Evolutionary conservation across 2,888 invertebrate species (phyloP).

Genomic region (Eristalis arbustorum): DNA sequence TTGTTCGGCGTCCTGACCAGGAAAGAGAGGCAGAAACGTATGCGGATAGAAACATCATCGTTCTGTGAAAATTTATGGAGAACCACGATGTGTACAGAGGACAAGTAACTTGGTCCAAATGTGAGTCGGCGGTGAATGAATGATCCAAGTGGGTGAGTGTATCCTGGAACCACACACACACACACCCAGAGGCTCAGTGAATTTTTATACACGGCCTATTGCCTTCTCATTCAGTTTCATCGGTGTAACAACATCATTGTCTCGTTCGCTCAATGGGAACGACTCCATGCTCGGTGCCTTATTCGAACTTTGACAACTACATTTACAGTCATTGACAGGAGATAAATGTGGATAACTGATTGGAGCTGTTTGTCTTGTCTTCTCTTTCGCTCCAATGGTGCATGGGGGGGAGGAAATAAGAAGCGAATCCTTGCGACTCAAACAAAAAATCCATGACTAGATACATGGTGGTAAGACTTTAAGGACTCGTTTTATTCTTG

Average conservation of each 20-base stretch:
- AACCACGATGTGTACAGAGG: constrained; percentile 16
- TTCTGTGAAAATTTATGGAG: constrained; percentile 36
- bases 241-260: neutral
- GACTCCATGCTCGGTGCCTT: neutral
- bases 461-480: constrained; percentile 15
- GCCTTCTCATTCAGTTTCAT: neutral
- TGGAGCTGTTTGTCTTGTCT: constrained; percentile 19
- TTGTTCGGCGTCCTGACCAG: neutral
- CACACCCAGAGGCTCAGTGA: neutral
- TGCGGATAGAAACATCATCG: neutral
- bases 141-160: constrained; percentile 45
- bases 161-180: constrained; percentile 35
- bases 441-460: neutral
- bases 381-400: neutral
- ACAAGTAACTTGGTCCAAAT: constrained; percentile 31
- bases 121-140: constrained; percentile 46
- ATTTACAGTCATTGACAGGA: constrained; percentile 32
- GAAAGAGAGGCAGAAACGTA: neutral
- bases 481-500: constrained; percentile 2
- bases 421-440: constrained; percentile 8
- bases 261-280: neutral
- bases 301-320: constrained; percentile 34
- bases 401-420: neutral
- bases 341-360: constrained; percentile 44
- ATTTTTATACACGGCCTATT: neutral